phyloP scores from a whole-genome alignment of 2,797 vertebrate species.

The Carcharodon carcharias region DNA sequence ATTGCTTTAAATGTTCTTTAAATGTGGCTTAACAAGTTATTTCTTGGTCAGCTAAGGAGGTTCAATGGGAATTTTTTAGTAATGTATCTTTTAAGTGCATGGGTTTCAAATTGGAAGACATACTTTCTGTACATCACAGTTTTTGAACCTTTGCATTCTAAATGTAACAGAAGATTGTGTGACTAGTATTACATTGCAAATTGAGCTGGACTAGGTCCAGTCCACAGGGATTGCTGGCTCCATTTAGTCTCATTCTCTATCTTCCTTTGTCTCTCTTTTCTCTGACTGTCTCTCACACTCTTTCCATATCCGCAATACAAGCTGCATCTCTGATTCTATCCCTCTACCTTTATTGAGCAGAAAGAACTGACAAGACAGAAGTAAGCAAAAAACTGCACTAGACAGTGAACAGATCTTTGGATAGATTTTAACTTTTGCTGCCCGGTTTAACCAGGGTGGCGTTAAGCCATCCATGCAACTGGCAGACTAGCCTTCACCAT shows the following conservation, averaged over 20 bases:
- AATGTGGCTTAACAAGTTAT: background rate
- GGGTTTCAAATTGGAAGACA: background rate
- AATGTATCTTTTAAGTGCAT: background rate
- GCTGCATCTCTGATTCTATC: background rate
- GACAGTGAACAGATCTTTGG: background rate
- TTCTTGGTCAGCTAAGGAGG: background rate
- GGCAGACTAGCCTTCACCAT: background rate
- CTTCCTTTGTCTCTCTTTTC: background rate
- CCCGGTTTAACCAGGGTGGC: background rate
- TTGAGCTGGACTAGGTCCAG: background rate
- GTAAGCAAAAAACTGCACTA: background rate
- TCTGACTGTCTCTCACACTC: background rate
- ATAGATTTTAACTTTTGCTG: background rate
- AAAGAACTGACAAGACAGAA: background rate
- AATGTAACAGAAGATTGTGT: background rate
- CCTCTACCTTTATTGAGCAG: background rate
- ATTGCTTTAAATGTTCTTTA: background rate
- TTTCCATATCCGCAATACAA: background rate
- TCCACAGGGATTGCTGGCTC: constrained; percentile 13
- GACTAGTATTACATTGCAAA: background rate
- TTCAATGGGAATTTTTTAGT: background rate
- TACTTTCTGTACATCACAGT: background rate
- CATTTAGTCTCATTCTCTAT: constrained; percentile 11
- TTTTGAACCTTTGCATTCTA: background rate
- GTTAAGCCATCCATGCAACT: background rate